Evolutionary conservation across 2,797 vertebrate genomes (phyloP).

Genomic region (Agapornis canus): DNA sequence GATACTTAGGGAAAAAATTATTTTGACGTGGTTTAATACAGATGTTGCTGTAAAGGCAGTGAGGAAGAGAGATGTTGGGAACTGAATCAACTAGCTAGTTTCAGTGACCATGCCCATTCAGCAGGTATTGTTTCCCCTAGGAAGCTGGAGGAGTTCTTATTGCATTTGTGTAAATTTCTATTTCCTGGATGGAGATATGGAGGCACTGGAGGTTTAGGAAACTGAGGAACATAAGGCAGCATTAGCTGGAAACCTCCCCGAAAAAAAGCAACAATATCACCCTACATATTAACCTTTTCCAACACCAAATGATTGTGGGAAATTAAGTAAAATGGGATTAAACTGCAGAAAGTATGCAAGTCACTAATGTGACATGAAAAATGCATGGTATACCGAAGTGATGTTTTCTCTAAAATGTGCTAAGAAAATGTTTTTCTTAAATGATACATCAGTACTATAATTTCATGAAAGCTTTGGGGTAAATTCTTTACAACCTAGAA

Average conservation of each 20-base stretch:
- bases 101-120: background rate
- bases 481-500: background rate
- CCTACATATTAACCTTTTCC: background rate
- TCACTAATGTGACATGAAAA: constrained; percentile 3
- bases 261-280: background rate
- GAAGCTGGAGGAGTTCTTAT: background rate
- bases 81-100: background rate
- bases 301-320: background rate
- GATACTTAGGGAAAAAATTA: background rate
- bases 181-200: background rate
- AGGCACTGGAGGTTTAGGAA: background rate
- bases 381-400: background rate
- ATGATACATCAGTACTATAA: background rate
- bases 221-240: background rate
- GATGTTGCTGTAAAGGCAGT: background rate
- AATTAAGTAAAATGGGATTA: background rate
- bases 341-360: constrained; percentile 8
- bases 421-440: constrained; percentile 30
- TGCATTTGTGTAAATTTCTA: background rate
- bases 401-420: constrained; percentile 32
- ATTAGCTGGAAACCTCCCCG: background rate
- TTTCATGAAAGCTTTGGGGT: constrained; percentile 2
- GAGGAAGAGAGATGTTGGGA: background rate
- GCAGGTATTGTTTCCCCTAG: background rate
- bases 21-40: background rate